phyloP scores from a whole-genome alignment of 2,113 vertebrate species.

The Pelecanoides urinatrix region DNA sequence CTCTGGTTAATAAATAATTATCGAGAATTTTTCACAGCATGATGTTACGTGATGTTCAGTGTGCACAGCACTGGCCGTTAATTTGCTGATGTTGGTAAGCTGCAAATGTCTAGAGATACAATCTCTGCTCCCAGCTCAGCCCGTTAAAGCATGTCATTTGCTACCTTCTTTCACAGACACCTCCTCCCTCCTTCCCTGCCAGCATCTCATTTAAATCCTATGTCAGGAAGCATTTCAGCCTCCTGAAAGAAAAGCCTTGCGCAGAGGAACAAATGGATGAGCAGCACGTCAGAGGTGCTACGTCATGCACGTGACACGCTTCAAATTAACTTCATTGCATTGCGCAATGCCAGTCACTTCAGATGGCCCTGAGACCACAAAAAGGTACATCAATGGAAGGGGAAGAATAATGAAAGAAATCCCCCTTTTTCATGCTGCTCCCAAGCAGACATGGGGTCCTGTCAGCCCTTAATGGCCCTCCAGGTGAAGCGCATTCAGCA shows the following conservation, averaged over 20 bases:
- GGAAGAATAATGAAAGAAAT: neutral
- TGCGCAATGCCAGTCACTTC: rapidly evolving
- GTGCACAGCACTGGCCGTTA: neutral
- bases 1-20: constrained; percentile 9
- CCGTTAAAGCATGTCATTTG: neutral
- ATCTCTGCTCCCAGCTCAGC: neutral
- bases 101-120: neutral
- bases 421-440: neutral
- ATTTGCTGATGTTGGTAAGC: neutral
- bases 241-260: neutral
- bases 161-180: neutral
- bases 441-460: neutral
- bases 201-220: neutral
- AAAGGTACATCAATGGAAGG: neutral
- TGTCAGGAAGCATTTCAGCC: neutral
- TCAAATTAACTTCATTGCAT: neutral
- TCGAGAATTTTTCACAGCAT: neutral
- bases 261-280: neutral
- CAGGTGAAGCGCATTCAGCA: neutral
- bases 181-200: neutral
- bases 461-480: neutral
- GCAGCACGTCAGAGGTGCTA: neutral
- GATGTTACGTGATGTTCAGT: rapidly evolving
- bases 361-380: neutral
- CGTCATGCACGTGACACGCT: rapidly evolving